Evolutionary conservation across 2,797 vertebrate species (phyloP).

Genomic region (Furcifer pardalis): DNA sequence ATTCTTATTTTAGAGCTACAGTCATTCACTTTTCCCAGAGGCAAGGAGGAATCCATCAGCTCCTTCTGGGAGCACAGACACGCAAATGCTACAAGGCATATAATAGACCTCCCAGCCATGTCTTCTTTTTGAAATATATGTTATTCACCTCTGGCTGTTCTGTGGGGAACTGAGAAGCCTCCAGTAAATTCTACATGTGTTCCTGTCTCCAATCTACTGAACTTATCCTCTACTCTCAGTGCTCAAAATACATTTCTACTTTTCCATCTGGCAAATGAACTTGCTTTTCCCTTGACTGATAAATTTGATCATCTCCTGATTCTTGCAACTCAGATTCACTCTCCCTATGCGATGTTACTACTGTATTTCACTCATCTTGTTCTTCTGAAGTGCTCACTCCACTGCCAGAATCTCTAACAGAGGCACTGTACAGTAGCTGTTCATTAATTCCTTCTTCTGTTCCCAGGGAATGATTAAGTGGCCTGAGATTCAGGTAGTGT

Average conservation of each 20-base stretch:
- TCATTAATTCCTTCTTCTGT: not conserved
- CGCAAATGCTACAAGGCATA: not conserved
- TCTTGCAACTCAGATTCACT: slow-evolving; percentile 47
- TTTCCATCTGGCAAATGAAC: not conserved
- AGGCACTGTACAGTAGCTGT: not conserved
- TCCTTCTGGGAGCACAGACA: not conserved
- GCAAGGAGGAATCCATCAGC: not conserved
- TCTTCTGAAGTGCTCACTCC: slow-evolving; percentile 54
- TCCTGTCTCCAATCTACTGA: not conserved
- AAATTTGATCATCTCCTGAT: slow-evolving; percentile 66
- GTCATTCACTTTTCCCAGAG: not conserved
- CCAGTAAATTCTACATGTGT: not conserved
- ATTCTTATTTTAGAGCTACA: not conserved
- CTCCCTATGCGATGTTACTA: slow-evolving; percentile 52
- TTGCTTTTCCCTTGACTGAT: slow-evolving; percentile 49
- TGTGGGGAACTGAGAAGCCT: not conserved
- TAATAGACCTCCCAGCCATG: not conserved
- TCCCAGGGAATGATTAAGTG: not conserved
- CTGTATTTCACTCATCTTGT: slow-evolving; percentile 56
- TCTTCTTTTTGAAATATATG: not conserved
- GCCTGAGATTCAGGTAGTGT: not conserved
- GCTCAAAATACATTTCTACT: not conserved
- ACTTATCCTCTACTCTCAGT: not conserved
- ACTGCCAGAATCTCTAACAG: slow-evolving; percentile 31
- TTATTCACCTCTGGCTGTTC: not conserved